phyloP scores from a whole-genome alignment of 2,113 vertebrate species.

The Rhinoptilus africanus region DNA sequence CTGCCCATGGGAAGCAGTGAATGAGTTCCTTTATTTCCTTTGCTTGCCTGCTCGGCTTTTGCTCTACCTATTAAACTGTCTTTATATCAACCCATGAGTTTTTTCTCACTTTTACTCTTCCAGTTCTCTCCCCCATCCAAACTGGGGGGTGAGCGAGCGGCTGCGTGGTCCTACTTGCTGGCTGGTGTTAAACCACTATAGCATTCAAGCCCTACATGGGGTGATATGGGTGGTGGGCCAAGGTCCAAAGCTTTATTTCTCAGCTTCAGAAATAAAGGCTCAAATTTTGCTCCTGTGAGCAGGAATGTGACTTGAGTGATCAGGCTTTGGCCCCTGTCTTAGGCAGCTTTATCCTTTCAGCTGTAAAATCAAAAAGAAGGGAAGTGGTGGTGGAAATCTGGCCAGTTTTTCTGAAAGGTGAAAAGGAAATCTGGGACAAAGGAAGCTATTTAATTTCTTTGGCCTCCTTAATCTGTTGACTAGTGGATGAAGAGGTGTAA shows the following conservation, averaged over 20 bases:
- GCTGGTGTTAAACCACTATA: background rate
- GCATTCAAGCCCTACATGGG: background rate
- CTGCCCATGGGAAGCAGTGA: background rate
- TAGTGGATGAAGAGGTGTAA: background rate
- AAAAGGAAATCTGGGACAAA: background rate
- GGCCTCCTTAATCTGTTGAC: background rate
- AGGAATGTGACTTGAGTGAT: background rate
- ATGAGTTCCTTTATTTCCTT: background rate
- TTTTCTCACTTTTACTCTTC: background rate
- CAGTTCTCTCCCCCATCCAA: background rate
- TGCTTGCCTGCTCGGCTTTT: background rate
- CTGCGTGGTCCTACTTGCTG: background rate
- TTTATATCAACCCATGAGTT: background rate
- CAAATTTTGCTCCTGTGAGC: background rate
- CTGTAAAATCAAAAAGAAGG: background rate
- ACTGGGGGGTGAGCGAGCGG: background rate
- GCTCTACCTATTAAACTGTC: background rate
- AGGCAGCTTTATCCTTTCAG: background rate
- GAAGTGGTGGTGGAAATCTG: background rate
- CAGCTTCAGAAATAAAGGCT: background rate
- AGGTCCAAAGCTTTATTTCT: background rate
- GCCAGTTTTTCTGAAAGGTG: background rate
- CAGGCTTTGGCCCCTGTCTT: background rate
- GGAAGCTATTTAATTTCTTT: background rate
- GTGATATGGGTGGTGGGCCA: background rate